Percentiles rank a stretch among this genome's conserved stretches.
Evolutionary conservation across 1,140 invertebrate species (phyloP).

Genomic region (Hydropsyche tenuis): DNA sequence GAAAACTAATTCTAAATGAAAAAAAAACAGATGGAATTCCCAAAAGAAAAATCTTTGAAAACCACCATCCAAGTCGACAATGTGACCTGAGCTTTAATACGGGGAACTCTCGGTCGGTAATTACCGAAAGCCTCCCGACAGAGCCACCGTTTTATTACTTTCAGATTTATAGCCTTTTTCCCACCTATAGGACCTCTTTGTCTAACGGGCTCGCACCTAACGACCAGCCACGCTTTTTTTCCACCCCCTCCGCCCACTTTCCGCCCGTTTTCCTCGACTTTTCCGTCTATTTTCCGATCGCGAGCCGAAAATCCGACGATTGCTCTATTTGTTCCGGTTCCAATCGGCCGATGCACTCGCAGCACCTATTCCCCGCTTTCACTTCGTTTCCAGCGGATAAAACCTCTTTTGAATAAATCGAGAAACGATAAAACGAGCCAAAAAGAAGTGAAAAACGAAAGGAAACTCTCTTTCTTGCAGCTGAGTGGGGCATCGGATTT

Average conservation of each 20-base stretch:
- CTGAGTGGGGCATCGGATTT: too few species aligned
- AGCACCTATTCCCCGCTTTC: neutral
- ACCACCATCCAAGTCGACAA: slow-evolving; percentile 31
- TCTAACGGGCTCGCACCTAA: slow-evolving; percentile 47
- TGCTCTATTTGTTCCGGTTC: slow-evolving; percentile 44
- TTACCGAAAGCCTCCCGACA: slow-evolving; percentile 50
- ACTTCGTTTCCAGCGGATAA: neutral
- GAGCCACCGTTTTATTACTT: slow-evolving; percentile 51
- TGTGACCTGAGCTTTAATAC: slow-evolving; percentile 45
- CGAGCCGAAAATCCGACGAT: slow-evolving; percentile 38
- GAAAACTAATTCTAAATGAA: too few species aligned
- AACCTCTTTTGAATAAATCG: slow-evolving; percentile 15
- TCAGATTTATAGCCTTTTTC: slow-evolving; percentile 50
- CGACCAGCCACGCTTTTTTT: slow-evolving; percentile 37
- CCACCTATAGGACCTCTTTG: slow-evolving; percentile 42
- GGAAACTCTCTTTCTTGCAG: neutral
- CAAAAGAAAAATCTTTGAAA: too few species aligned
- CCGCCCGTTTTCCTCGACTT: too few species aligned
- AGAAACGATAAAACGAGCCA: neutral
- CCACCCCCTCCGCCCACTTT: neutral
- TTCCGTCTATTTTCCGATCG: neutral
- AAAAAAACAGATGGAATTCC: too few species aligned
- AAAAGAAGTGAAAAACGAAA: neutral
- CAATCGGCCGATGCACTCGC: slow-evolving; percentile 19
- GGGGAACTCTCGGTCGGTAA: slow-evolving; percentile 49